Evolutionary conservation across 2,888 invertebrate species (phyloP).

Genomic region (Melieria omissa): DNA sequence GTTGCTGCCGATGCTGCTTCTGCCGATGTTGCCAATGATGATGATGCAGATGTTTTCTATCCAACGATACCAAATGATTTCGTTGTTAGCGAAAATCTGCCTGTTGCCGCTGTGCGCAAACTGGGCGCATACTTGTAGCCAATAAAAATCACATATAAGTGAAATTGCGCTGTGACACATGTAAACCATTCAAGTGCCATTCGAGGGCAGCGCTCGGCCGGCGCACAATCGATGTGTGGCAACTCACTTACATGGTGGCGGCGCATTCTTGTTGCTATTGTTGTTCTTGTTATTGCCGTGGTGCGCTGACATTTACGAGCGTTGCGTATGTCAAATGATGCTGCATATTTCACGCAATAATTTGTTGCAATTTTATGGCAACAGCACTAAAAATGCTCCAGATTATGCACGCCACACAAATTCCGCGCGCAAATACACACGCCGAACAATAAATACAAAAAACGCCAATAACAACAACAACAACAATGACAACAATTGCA

Average conservation of each 20-base stretch:
- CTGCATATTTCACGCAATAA: conserved; percentile 37
- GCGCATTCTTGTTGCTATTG: neutral
- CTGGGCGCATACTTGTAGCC: neutral
- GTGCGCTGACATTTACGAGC: conserved; percentile 35
- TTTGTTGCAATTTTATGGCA: conserved; percentile 34
- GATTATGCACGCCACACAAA: conserved; percentile 24
- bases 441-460: no score
- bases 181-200: conserved; percentile 22
- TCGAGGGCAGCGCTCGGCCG: no score
- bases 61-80: neutral
- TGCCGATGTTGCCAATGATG: neutral
- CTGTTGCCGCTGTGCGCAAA: no score
- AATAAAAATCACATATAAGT: conserved; percentile 35
- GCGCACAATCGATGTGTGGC: no score
- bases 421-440: neutral
- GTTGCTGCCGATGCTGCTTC: no score
- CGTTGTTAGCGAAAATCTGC: no score
- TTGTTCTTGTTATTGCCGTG: conserved; percentile 6
- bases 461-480: conserved; percentile 7
- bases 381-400: conserved; percentile 24
- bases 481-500: conserved; percentile 18
- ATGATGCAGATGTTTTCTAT: conserved; percentile 19
- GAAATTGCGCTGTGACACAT: conserved; percentile 25
- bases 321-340: conserved; percentile 32
- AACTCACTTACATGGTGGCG: neutral